phyloP scores from a whole-genome alignment of 2,113 vertebrate genomes.

The Cavia aperea region DNA sequence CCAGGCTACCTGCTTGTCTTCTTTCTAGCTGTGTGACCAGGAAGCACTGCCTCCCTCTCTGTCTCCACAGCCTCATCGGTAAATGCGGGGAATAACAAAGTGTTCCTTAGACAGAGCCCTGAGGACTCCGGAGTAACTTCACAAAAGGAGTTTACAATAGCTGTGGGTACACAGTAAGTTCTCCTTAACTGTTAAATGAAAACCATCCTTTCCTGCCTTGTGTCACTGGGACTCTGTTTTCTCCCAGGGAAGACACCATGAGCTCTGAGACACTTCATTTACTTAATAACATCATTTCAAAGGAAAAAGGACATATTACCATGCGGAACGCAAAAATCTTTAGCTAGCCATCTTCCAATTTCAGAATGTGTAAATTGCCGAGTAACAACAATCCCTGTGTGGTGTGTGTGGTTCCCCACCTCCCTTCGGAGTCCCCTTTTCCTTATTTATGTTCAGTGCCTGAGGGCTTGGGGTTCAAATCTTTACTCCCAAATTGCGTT shows the following conservation, averaged over 20 bases:
- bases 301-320: not conserved
- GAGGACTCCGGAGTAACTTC: not conserved
- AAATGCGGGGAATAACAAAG: not conserved
- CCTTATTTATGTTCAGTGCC: not conserved
- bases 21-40: not conserved
- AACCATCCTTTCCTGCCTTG: constrained; percentile 23
- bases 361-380: not conserved
- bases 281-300: constrained; percentile 38
- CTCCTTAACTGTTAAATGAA: constrained; percentile 3
- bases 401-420: not conserved
- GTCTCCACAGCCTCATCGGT: not conserved
- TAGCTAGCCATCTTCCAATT: constrained; percentile 9
- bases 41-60: not conserved
- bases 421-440: not conserved
- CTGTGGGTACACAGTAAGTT: not conserved
- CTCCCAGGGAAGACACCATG: constrained; percentile 22
- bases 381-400: not conserved
- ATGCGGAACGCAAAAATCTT: not conserved
- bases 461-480: not conserved
- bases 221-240: constrained; percentile 35
- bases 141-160: not conserved
- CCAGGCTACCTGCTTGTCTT: not conserved
- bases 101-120: rapidly evolving
- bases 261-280: constrained; percentile 44
- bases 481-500: not conserved